Evolutionary conservation across 2,113 vertebrate species (phyloP).

Genomic region (Tiliqua scincoides): DNA sequence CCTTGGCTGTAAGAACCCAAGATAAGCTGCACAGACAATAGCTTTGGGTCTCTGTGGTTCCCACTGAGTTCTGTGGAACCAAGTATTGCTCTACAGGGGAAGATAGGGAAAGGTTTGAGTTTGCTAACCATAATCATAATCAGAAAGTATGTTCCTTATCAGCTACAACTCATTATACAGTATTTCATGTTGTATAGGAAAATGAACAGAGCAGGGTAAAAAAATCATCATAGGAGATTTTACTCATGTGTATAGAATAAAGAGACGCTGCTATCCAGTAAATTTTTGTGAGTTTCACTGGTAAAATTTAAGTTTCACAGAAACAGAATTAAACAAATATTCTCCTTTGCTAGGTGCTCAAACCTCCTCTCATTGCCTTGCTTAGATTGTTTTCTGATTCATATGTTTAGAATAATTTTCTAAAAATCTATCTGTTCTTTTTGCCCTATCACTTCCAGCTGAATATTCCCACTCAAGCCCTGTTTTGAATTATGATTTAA

Average conservation of each 20-base stretch:
- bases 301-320: constrained; percentile 5
- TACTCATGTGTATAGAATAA: background rate
- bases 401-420: constrained; percentile 54
- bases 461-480: constrained; percentile 60
- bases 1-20: background rate
- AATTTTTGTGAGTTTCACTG: constrained; percentile 21
- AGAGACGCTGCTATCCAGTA: background rate
- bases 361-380: constrained; percentile 29
- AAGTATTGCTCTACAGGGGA: background rate
- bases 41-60: background rate
- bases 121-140: background rate
- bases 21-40: background rate
- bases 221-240: background rate
- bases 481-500: constrained; percentile 74
- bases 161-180: background rate
- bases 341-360: constrained; percentile 4
- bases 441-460: constrained; percentile 68
- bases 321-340: constrained; percentile 17
- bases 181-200: background rate
- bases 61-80: background rate
- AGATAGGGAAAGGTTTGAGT: background rate
- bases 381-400: constrained; percentile 45
- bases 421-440: constrained; percentile 52
- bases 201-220: background rate
- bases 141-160: background rate